Conservation (phyloP, 1,140 invertebrate genomes). For the Wiebesia pumilae region DNA sequence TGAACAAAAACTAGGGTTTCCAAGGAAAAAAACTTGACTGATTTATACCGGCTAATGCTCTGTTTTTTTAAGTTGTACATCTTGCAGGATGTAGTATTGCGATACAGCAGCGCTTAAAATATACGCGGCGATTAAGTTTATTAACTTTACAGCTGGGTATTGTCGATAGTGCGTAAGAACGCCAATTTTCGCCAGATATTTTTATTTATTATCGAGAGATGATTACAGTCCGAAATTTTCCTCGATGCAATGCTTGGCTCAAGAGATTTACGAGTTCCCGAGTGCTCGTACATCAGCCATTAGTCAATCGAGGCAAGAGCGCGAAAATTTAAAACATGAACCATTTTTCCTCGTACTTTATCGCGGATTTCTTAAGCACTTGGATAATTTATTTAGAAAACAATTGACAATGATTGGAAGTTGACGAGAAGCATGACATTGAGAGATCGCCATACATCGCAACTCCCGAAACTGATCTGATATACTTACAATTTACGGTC, state of each 20-base stretch:
- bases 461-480: background rate
- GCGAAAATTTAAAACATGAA: background rate
- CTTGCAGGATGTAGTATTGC: background rate
- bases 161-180: background rate
- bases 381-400: no score
- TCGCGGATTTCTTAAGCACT: no score
- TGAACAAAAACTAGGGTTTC: conserved; percentile 44
- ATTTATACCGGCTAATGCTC: conserved; percentile 8
- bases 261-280: background rate
- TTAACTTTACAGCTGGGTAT: background rate
- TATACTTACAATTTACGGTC: background rate
- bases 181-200: background rate
- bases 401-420: background rate
- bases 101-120: no score
- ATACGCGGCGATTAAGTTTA: background rate
- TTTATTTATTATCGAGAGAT: background rate
- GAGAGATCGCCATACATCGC: background rate
- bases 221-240: background rate
- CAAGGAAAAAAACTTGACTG: background rate
- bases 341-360: background rate
- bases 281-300: background rate
- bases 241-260: background rate
- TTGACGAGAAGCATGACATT: background rate
- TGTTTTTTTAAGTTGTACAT: conserved; percentile 9
- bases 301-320: background rate